Percentiles rank a stretch among this genome's conserved stretches.
phyloP scores from a whole-genome alignment of 2,113 vertebrate genomes.

The Mobula birostris region DNA sequence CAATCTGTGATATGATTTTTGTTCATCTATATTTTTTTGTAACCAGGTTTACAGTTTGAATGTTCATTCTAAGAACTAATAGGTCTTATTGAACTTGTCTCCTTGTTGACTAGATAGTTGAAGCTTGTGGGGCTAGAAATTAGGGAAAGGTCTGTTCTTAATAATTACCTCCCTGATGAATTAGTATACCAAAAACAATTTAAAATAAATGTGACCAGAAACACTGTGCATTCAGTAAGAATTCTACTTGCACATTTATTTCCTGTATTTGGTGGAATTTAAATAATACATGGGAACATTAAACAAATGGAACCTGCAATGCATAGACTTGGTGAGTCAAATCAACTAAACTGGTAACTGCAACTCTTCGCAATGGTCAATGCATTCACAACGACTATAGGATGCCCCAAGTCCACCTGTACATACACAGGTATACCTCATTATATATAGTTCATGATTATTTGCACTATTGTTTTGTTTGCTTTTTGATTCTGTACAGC shows the following conservation, averaged over 20 bases:
- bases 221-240: neutral
- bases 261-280: neutral
- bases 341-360: neutral
- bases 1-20: neutral
- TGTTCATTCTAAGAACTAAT: neutral
- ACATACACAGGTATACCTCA: too few relatives aligned
- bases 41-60: neutral
- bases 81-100: neutral
- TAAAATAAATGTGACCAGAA: neutral
- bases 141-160: neutral
- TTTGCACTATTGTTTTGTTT: too few relatives aligned
- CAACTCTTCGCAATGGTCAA: neutral
- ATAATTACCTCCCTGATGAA: neutral
- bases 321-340: neutral
- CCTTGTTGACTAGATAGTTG: neutral
- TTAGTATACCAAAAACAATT: neutral
- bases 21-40: neutral
- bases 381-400: too few relatives aligned
- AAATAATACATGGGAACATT: neutral
- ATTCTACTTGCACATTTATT: neutral
- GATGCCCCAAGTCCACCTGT: too few relatives aligned
- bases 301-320: neutral
- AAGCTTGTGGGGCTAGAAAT: neutral
- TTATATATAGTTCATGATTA: too few relatives aligned
- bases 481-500: too few relatives aligned